Percentiles rank a stretch among this genome's conserved stretches.
phyloP scores from a whole-genome alignment of 2,888 invertebrate species.

The Scaptodrosophila latifasciaeformis region DNA sequence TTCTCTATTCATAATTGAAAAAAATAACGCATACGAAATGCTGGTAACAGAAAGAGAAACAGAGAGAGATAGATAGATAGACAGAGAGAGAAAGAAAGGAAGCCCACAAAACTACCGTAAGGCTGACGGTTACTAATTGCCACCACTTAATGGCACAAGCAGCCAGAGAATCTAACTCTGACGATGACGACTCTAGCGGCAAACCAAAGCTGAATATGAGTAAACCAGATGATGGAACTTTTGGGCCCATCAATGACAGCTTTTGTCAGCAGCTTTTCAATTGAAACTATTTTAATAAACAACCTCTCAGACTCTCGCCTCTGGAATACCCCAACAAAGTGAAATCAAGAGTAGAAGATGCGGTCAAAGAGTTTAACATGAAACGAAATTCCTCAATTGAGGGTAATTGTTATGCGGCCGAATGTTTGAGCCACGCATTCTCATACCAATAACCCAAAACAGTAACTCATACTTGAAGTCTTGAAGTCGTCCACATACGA shows the following conservation, averaged over 20 bases:
- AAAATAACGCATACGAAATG: not conserved
- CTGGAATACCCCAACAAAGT: constrained; percentile 20
- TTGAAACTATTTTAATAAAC: constrained; percentile 25
- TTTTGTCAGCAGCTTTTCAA: constrained; percentile 66
- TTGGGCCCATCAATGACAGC: constrained; percentile 53
- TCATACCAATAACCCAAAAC: constrained; percentile 2
- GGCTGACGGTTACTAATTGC: constrained; percentile 51
- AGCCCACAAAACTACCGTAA: constrained; percentile 8
- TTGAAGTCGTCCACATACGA: not conserved
- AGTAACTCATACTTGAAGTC: too few relatives aligned
- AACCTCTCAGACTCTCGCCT: constrained; percentile 11
- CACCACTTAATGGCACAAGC: constrained; percentile 50
- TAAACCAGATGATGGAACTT: too few relatives aligned
- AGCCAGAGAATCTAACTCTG: constrained; percentile 52
- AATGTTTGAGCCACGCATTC: constrained; percentile 26
- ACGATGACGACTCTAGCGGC: constrained; percentile 15
- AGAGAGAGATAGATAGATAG: constrained; percentile 37
- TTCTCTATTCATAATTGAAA: constrained; percentile 63
- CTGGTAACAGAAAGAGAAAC: too few relatives aligned
- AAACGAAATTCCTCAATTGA: constrained; percentile 60
- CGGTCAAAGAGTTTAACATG: constrained; percentile 67
- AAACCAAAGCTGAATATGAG: too few relatives aligned
- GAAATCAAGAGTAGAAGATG: constrained; percentile 53
- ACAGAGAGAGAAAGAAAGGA: constrained; percentile 5
- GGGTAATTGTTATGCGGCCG: constrained; percentile 60